These are phyloP conservation scores for Drosophila mimetica DNA, from an alignment of 2,888 invertebrate genomes.

Conservation along the genomic window DNA sequence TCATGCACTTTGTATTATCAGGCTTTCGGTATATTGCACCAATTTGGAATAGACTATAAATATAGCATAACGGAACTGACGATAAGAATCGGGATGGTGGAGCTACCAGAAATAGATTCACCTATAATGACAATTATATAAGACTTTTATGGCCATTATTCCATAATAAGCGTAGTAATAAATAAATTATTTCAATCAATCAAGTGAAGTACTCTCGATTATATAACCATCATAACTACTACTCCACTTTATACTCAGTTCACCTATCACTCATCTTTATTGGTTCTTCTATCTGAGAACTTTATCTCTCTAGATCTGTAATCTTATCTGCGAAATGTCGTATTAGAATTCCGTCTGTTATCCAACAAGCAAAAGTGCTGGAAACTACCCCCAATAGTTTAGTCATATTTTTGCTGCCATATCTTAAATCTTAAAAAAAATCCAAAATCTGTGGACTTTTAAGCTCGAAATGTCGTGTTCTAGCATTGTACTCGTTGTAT, in stretches of 20 bases:
- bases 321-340: slow-evolving; percentile 23
- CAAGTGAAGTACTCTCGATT: neutral
- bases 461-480: neutral
- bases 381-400: neutral
- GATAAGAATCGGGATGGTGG: neutral
- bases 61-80: neutral
- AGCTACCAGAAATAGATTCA: neutral
- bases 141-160: neutral
- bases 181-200: neutral
- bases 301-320: slow-evolving; percentile 23
- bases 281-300: slow-evolving; percentile 2
- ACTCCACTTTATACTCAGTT: neutral
- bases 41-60: neutral
- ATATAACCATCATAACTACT: neutral
- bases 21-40: slow-evolving; percentile 1
- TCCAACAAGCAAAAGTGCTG: neutral
- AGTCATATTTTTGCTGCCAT: neutral
- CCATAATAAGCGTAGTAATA: neutral
- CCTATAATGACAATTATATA: neutral
- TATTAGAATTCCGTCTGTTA: slow-evolving; percentile 6
- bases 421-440: neutral
- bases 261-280: slow-evolving; percentile 11
- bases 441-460: neutral
- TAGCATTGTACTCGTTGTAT: neutral
- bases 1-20: slow-evolving; percentile 20